Evolutionary conservation across 1,140 invertebrate genomes (phyloP).

Genomic region (Plodia interpunctella): DNA sequence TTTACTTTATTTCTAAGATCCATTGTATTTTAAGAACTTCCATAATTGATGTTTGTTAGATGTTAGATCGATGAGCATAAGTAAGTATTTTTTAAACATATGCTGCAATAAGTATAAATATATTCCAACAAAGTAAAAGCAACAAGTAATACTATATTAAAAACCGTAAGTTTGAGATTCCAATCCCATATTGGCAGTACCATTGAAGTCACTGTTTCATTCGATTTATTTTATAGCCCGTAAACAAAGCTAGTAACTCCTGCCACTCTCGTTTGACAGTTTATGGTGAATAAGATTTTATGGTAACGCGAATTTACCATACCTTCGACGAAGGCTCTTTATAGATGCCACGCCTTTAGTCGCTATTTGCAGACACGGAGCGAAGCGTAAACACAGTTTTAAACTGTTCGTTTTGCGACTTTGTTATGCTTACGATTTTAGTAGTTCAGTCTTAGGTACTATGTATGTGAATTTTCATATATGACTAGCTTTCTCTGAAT

Average conservation of each 20-base stretch:
- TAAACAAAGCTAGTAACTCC: conserved; percentile 66
- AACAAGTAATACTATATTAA: neutral
- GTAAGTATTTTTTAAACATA: no score
- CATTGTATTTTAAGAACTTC: no score
- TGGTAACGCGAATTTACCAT: conserved; percentile 47
- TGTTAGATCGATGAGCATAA: no score
- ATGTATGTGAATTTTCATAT: no score
- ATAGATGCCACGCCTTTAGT: neutral
- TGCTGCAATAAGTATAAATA: neutral
- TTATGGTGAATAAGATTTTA: conserved; percentile 72
- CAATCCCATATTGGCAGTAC: conserved; percentile 7
- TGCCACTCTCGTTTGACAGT: conserved; percentile 59
- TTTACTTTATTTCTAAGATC: no score
- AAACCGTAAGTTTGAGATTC: neutral
- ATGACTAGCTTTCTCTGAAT: no score
- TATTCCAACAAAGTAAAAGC: neutral
- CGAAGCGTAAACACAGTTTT: neutral
- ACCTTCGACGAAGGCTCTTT: conserved; percentile 17
- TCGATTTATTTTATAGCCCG: conserved; percentile 72
- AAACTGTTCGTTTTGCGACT: neutral
- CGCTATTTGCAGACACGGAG: neutral
- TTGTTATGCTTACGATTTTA: neutral
- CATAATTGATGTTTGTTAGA: no score
- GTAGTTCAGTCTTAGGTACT: no score
- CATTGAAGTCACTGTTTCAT: conserved; percentile 39